These are phyloP conservation scores for Hipparchia sbordonii DNA, from an alignment of 2,888 invertebrate species.

Conservation along the genomic window DNA sequence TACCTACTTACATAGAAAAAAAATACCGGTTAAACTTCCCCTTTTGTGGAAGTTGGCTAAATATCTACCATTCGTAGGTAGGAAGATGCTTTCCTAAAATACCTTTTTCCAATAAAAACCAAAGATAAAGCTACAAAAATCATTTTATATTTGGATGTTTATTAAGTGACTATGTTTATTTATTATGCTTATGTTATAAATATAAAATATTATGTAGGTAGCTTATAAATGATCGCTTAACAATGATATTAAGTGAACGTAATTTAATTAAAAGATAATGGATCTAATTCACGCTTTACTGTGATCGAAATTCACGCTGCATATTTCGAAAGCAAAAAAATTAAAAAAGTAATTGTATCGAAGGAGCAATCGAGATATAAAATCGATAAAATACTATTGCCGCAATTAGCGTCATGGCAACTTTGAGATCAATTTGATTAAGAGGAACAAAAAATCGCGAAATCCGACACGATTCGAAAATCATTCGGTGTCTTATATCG, in stretches of 20 bases:
- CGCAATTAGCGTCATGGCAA: slow-evolving; percentile 71
- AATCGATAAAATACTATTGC: slow-evolving; percentile 57
- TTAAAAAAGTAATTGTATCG: slow-evolving; percentile 27
- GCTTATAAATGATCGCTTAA: neutral
- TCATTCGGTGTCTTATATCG: slow-evolving; percentile 32
- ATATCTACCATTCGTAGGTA: no score
- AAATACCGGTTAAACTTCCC: no score
- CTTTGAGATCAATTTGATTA: slow-evolving; percentile 50
- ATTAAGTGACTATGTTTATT: no score
- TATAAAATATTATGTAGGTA: no score
- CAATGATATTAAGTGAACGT: slow-evolving; percentile 5
- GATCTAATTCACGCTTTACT: slow-evolving; percentile 1
- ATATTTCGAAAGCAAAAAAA: slow-evolving; percentile 18
- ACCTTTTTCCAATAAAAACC: no score
- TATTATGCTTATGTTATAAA: no score
- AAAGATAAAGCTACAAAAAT: no score
- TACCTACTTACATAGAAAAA: no score
- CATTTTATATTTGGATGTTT: no score
- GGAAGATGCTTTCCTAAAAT: no score
- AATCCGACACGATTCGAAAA: slow-evolving; percentile 44
- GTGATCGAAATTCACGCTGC: neutral
- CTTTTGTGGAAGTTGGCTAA: no score
- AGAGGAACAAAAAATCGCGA: slow-evolving; percentile 45
- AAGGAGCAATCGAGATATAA: slow-evolving; percentile 29
- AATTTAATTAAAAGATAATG: slow-evolving; percentile 21